phyloP scores from a whole-genome alignment of 2,113 vertebrate species.

The Pluvialis apricaria region DNA sequence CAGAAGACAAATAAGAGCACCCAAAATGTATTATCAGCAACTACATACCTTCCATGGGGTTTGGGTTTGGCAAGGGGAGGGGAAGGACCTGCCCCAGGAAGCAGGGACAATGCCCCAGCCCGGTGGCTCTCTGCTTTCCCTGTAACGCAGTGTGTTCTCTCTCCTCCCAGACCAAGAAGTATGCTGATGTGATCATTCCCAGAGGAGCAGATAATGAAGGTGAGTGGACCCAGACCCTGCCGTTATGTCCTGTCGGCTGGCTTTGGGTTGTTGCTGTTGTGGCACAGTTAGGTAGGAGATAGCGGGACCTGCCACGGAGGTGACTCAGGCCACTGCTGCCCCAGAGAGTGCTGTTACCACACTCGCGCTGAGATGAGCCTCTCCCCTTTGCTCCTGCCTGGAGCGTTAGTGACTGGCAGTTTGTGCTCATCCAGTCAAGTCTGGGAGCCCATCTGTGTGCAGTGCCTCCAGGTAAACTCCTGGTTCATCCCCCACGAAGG shows the following conservation, averaged over 20 bases:
- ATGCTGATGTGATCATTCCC: slow-evolving; percentile 97
- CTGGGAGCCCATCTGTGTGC: neutral
- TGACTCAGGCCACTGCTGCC: neutral
- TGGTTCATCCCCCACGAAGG: neutral
- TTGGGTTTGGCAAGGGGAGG: neutral
- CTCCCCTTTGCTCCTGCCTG: neutral
- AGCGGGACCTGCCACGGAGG: neutral
- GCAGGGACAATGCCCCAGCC: neutral
- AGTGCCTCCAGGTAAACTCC: neutral
- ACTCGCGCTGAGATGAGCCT: neutral
- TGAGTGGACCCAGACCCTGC: slow-evolving; percentile 63
- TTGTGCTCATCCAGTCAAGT: neutral
- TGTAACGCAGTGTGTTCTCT: neutral
- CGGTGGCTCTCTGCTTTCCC: neutral
- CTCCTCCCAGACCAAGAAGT: slow-evolving; percentile 92
- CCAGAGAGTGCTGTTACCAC: neutral
- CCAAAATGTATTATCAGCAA: neutral
- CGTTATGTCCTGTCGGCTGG: neutral
- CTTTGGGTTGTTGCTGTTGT: neutral
- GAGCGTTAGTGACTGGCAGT: neutral
- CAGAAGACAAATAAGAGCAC: neutral
- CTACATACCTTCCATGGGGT: neutral
- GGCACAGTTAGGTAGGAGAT: neutral
- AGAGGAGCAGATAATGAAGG: slow-evolving; percentile 94
- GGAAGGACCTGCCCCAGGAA: neutral